Evolutionary conservation across 35 echinoderm and acorn worm genomes (phyloP).

Genomic region (Eucidaris tribuloides): DNA sequence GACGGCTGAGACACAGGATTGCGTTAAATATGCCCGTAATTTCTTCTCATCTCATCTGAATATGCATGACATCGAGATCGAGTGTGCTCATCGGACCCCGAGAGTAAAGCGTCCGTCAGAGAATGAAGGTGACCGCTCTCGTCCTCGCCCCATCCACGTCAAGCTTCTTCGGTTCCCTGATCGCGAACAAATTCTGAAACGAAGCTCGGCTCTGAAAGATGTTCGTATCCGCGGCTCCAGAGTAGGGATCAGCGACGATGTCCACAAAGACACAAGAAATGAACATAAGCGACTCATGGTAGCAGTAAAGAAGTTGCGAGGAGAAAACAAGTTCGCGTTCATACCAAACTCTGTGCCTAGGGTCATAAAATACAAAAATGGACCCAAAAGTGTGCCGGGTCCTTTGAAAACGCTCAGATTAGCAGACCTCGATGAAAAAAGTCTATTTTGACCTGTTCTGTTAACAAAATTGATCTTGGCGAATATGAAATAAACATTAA

Average conservation of each 20-base stretch:
- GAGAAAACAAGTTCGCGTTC: constrained; percentile 3
- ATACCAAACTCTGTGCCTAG: neutral
- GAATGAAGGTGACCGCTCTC: neutral
- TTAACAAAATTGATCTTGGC: no score
- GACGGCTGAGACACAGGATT: neutral
- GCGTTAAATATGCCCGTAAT: neutral
- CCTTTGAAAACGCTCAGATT: constrained; percentile 2
- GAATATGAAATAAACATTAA: no score
- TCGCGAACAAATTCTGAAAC: neutral
- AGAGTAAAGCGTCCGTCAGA: no score
- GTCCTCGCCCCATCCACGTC: neutral
- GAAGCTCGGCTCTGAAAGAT: neutral
- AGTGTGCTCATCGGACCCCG: no score
- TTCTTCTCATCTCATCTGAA: neutral
- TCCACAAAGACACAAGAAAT: neutral
- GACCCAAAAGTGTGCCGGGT: neutral
- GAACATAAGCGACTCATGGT: neutral
- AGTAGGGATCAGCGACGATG: neutral
- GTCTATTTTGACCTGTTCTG: no score
- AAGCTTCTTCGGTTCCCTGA: neutral
- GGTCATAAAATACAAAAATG: constrained; percentile 14
- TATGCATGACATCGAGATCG: no score
- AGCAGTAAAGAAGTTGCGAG: neutral
- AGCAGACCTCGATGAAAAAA: no score
- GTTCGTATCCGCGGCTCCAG: neutral